Evolutionary conservation across 1,140 invertebrate species (phyloP), one percentile per base, ranked within the genome.

Genomic region (Telenomus remus): DNA sequence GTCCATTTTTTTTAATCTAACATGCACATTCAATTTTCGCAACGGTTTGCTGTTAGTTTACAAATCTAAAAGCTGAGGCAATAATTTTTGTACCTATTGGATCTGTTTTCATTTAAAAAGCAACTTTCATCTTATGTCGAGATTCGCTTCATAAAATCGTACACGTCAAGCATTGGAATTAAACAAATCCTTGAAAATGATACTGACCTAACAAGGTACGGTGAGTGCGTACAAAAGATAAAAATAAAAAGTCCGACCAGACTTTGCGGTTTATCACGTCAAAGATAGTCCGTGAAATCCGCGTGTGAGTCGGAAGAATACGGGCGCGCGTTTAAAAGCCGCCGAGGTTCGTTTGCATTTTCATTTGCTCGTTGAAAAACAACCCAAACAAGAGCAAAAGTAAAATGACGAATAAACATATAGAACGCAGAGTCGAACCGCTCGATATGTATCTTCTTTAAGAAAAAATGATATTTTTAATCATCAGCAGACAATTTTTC

Each of bases 321-420:
- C 49, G 51, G 37, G 34, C 39, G 33, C 39, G 33, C 19, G 19
- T 70, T 76, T 66, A 50, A 65, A 70, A 65, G 55, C 47, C 54
- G 57, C 59, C 56, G 60, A 53, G 57, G 65, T 70, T 76, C 65
- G 72, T 70, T 69, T 69, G 65, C 65, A 70, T 76, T 76, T 76
- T 76, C 73, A 76, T 76, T 64, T 65, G 49, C 50, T 47, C 60
- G 13, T 19, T 65, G 60, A 64, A 76, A 76, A 59, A 69, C 43
- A 39, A 49, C 16, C 34, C 39, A 49, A 64, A 57, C 44, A 49
- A 57, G 55, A 53, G 14, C 7, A 75, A 69, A 57, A 68, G n/a
- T n/a, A n/a, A n/a, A n/a, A 60, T 55, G 55, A 72, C 19, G 47
- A 48, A 39, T 57, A 51, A 71, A 34, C 6, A 50, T 12, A 34